Evolutionary conservation across 2,888 invertebrate genomes (phyloP).

Genomic region (Drosophila mimica): DNA sequence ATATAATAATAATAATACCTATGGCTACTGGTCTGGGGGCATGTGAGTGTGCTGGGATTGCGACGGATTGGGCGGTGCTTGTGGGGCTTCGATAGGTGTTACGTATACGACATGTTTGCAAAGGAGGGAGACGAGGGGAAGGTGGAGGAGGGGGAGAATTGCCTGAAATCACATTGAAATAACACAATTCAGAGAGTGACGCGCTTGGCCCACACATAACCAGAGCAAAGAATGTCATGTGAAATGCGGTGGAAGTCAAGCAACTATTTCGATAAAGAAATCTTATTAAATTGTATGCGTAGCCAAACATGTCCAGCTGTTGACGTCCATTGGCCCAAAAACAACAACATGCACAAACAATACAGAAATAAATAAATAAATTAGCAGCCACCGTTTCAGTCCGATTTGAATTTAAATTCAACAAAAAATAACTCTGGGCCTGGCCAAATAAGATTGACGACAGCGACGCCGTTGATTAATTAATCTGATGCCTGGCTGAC

Average conservation of each 20-base stretch:
- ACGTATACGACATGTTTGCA: conserved; percentile 47
- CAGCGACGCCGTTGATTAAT: conserved; percentile 78
- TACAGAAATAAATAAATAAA: conserved; percentile 74
- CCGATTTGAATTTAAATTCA: conserved; percentile 48
- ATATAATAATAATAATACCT: conserved; percentile 37
- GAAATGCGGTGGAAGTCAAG: conserved; percentile 49
- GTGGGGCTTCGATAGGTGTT: conserved; percentile 52
- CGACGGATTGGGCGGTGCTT: conserved; percentile 27
- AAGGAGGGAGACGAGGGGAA: background rate
- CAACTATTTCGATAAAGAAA: conserved; percentile 73
- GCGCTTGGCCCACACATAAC: conserved; percentile 55
- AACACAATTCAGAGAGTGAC: conserved; percentile 33
- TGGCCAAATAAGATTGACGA: conserved; percentile 69
- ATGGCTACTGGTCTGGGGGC: conserved; percentile 14
- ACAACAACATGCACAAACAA: conserved; percentile 35
- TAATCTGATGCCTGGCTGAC: conserved; percentile 73
- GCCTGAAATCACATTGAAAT: conserved; percentile 26
- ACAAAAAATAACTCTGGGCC: conserved; percentile 20
- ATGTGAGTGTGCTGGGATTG: conserved; percentile 1
- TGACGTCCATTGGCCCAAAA: conserved; percentile 63
- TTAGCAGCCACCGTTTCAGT: conserved; percentile 36
- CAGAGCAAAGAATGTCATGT: conserved; percentile 52
- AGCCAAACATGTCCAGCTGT: conserved; percentile 73
- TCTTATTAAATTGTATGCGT: conserved; percentile 63
- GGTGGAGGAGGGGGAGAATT: conserved; percentile 5